Base-by-base conservation (phyloP, 2,797 vertebrate genomes). In the Prionace glauca region DNA sequence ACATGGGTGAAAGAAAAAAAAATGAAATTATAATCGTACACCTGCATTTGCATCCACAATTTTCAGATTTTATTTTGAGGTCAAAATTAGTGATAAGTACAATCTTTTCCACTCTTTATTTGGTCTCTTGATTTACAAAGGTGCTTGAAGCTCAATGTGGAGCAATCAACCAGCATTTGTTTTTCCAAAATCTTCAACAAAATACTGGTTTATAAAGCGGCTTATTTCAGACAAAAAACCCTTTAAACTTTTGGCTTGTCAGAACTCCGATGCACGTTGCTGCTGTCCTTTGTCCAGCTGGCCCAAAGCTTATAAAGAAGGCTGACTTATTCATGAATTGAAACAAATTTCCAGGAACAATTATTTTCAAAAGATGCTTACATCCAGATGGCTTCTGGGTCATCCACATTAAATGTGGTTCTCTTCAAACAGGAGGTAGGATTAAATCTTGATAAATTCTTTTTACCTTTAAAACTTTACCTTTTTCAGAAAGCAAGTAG, bases 51-150 rank as follows among this genome's bases (percentile, higher is more conserved):
- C 65, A 60, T 67, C 32, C 62, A 91, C 88, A 91, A 65, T 69
- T 92, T 92, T 92, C 62, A 92, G 90, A 92, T 92, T 92, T 92
- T 92, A 92, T 92, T 56, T 91, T 92, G 62, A 41, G 62, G 36
- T 92, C 24, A 92, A 65, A 92, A 92, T 92, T 67, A 92, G 90
- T 92, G 90, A 92, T 69, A 84, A 84, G 41, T 92, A 69, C 90
- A 92, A n/a, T 92, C 65, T 67, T 69, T 91, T 69, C 18, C 90
- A 92, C 65, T 41, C n/a, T 36, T 45, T 84, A 65, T 69, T 92
- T 92, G 65, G 90, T 67, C 90, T 92, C 90, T 69, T 69, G 62
- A 92, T 92, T 92, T 92, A 92, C 90, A 92, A 92, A 69, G 90
- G 62, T 69, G 90, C 62, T 92, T 11, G 36, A 90, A 90, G 18